Base-by-base conservation (phyloP, 2,888 invertebrate species). In the Deroplatys truncata region DNA sequence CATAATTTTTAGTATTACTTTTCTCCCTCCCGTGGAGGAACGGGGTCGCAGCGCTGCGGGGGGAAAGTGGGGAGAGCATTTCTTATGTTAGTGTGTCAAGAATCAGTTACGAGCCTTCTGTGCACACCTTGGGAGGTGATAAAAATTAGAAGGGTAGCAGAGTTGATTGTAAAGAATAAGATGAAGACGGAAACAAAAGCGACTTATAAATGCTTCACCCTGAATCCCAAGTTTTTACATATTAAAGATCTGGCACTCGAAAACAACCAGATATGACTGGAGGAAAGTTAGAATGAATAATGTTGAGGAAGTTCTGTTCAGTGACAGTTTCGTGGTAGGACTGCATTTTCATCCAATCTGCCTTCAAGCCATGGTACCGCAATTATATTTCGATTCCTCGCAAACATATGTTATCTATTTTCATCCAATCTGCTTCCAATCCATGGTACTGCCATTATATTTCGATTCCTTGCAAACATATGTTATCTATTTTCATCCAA, bases 1-100 rank as follows among this genome's bases (percentile, higher is more conserved):
- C 89, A 89, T 89, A 89, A 89, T 89, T 89, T 89, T 89, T 83
- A 87, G 87, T 87, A 87, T 87, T 87, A 87, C 87, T 87, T 87
- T 83, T 87, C 82, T 25, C 25, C 49, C 87, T 82, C 13, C 82
- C 29, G 28, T 43, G 35, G 20, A 72, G 56, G 56, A 72, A 72
- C 7, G 56, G 56, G 56, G 56, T 72, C 20, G 56, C 15, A 20
- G 20, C 20, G 56, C 56, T 72, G 25, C 20, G 15, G 56, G 56
- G 56, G 20, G 25, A 15, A 1, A 7, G 56, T 5, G 56, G 25
- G 31, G 15, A 43, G 43, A 28, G 13, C n/a, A 7, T 72, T 72
- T 72, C 56, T 72, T 72, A 72, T 20, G 56, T 72, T 72, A 25
- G 31, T 25, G 35, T 25, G 87, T 87, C 28, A n/a, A 35, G 28